Base-by-base conservation (phyloP, 2,888 invertebrate genomes). In the Microplitis deprimator region DNA sequence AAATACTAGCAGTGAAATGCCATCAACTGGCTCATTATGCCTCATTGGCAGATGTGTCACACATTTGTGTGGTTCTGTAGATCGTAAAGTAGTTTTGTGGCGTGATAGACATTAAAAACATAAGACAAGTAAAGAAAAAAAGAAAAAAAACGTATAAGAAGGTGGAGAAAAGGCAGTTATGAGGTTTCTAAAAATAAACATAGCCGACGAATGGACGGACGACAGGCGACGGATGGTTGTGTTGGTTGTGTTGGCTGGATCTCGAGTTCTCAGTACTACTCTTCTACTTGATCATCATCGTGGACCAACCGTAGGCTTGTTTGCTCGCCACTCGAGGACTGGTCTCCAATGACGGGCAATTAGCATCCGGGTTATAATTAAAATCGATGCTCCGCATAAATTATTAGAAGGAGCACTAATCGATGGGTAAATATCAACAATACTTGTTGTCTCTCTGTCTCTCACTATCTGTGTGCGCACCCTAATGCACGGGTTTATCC, bases 271-370 rank as follows among this genome's bases (percentile, higher is more conserved):
- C 65, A 65, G 65, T 65, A 65, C 65, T 50, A 50, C 50, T 50
- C 50, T 50, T 50, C 50, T 50, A 50, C 50, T 50, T 50, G 50
- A 50, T 65, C 65, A 13, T 29, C 65, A 65, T 65, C 65, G 38
- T 65, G 13, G 65, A 38, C 65, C 65, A 38, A 29, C 65, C 65
- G 65, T 20, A 65, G 65, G 65, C 65, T 65, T 85, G 84, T 87
- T 87, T 87, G 84, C 82, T 75, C 81, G 79, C 77, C 82, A 83
- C 85, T 82, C 81, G 68, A 68, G 68, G 68, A 68, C 68, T 77
- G 80, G 83, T 74, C 76, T 84, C 84, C 83, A 84, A 87, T 85
- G 82, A 87, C 82, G 81, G 76, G 81, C 82, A 84, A 87, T 87
- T 87, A 87, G 82, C 84, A 79, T 76, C 75, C 40, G 73, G 80